Percentiles rank a stretch among this genome's conserved stretches.
These are phyloP conservation scores for Lepidurus packardi DNA, from an alignment of 1,140 invertebrate genomes.

Conservation along the genomic window DNA sequence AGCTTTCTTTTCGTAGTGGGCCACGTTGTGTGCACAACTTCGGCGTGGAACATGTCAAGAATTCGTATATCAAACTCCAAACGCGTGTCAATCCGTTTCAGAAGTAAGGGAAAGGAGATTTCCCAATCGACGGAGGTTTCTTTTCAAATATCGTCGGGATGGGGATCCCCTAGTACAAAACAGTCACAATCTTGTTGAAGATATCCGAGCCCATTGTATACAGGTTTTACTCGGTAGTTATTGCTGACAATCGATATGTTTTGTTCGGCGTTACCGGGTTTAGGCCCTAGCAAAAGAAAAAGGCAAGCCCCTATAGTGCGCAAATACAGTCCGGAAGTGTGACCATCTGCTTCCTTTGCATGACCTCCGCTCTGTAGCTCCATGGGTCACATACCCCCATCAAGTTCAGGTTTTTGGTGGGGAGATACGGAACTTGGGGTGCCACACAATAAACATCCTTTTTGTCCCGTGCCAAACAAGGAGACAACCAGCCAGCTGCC, in stretches of 20 bases:
- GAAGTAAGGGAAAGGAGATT: neutral
- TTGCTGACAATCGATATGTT: neutral
- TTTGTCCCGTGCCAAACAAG: slow-evolving; percentile 8
- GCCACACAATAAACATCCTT: slow-evolving; percentile 7
- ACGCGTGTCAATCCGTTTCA: neutral
- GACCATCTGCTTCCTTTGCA: slow-evolving; percentile 21
- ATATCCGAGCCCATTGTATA: neutral
- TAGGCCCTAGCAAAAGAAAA: neutral
- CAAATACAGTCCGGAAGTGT: slow-evolving; percentile 21
- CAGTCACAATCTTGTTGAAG: too few relatives aligned
- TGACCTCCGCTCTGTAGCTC: slow-evolving; percentile 17
- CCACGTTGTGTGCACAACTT: neutral
- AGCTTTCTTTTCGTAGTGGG: neutral
- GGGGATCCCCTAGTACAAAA: too few relatives aligned
- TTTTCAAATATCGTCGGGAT: neutral
- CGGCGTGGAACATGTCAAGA: neutral
- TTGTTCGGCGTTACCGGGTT: neutral
- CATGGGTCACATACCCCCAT: slow-evolving; percentile 14
- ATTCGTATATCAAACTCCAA: neutral
- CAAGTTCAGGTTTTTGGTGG: neutral
- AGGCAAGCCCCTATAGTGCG: slow-evolving; percentile 1
- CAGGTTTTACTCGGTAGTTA: neutral
- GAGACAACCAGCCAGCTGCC: slow-evolving; percentile 5
- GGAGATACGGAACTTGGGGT: neutral
- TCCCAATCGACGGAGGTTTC: neutral